Conservation (phyloP, 2,888 invertebrate species). For the Abrostola tripartita region DNA sequence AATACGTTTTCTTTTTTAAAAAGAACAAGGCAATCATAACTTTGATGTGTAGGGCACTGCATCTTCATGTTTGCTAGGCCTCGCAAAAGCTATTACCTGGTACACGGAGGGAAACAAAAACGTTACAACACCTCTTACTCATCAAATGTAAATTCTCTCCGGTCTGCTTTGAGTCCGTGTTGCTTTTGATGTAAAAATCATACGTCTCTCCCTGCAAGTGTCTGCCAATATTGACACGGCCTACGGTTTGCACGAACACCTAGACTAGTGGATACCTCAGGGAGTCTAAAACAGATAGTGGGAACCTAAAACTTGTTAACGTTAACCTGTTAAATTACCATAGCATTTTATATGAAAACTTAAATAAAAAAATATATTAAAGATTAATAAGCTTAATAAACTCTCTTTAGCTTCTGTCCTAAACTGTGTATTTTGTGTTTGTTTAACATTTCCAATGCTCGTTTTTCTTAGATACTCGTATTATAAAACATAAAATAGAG, state of each 20-base stretch:
- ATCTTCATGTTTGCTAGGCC: slow-evolving; percentile 28
- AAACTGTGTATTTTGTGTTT: no score
- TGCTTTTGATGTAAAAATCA: slow-evolving; percentile 85
- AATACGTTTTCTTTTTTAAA: not conserved
- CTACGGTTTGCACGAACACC: slow-evolving; percentile 31
- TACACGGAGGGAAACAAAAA: slow-evolving; percentile 29
- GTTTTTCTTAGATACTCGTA: no score
- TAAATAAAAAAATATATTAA: no score
- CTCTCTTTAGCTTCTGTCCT: no score
- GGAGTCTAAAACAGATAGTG: not conserved
- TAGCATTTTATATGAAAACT: no score
- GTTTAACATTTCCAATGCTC: no score
- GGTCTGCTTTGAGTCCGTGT: slow-evolving; percentile 62
- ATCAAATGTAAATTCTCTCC: slow-evolving; percentile 57
- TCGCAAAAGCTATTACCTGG: slow-evolving; percentile 24
- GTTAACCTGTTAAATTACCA: no score
- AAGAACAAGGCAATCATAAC: not conserved
- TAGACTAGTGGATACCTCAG: slow-evolving; percentile 19
- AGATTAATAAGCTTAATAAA: no score
- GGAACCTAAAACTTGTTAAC: no score
- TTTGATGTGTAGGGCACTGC: slow-evolving; percentile 17
- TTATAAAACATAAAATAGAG: no score
- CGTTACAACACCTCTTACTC: slow-evolving; percentile 51
- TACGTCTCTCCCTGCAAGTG: slow-evolving; percentile 72
- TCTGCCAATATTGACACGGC: slow-evolving; percentile 80